Conservation (phyloP, 2,797 vertebrate species). For the Aselliscus stoliczkanus region DNA sequence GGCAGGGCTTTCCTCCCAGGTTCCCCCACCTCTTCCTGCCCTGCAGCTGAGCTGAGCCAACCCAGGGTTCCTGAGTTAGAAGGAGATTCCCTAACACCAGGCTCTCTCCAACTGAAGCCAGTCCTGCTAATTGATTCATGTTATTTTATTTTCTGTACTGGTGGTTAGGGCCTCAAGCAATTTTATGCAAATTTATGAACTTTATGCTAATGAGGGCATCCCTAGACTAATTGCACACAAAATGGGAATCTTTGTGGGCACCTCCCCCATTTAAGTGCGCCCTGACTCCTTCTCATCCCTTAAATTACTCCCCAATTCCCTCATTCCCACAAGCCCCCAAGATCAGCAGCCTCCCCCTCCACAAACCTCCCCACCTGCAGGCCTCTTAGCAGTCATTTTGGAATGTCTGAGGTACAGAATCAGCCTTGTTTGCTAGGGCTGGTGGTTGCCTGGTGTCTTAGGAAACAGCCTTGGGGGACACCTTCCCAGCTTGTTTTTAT, state of each 20-base stretch:
- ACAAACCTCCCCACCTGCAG: neutral
- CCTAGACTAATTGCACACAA: conserved; percentile 71
- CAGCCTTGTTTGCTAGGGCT: neutral
- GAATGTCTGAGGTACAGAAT: neutral
- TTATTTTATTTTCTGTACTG: conserved; percentile 73
- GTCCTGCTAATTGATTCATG: conserved; percentile 68
- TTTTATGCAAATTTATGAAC: conserved; percentile 73
- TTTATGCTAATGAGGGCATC: conserved; percentile 73
- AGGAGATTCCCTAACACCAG: conserved; percentile 46
- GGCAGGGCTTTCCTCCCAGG: neutral
- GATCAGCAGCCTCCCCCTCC: neutral
- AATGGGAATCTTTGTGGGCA: conserved; percentile 59
- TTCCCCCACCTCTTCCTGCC: neutral
- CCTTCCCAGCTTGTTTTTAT: neutral
- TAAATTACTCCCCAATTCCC: conserved; percentile 23
- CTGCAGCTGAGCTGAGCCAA: neutral
- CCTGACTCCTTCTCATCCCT: conserved; percentile 35
- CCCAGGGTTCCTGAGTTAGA: neutral
- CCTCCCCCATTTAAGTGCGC: conserved; percentile 53
- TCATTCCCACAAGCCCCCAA: neutral
- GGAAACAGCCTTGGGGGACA: neutral
- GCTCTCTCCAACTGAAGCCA: conserved; percentile 36
- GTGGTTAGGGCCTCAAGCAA: conserved; percentile 67
- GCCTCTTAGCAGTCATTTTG: neutral
- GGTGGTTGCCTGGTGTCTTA: neutral